Evolutionary conservation across 2,888 invertebrate species (phyloP).

Genomic region (Diloba caeruleocephala): DNA sequence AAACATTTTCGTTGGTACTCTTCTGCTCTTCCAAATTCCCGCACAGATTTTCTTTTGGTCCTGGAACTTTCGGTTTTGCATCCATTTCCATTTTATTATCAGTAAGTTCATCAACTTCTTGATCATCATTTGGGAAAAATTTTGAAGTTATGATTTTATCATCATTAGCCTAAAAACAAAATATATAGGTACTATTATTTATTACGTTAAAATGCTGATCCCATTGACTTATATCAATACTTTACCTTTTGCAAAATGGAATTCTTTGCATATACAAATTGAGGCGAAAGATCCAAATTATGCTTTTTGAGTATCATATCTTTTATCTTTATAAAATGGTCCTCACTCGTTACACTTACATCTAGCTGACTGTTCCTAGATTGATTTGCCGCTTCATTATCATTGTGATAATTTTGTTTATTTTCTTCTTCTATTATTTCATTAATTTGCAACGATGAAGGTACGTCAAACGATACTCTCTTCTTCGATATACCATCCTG

Average conservation of each 20-base stretch:
- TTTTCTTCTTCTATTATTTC: constrained; percentile 44
- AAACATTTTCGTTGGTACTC: constrained; percentile 11
- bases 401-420: constrained; percentile 29
- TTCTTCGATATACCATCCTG: constrained; percentile 64
- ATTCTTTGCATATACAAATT: constrained; percentile 78
- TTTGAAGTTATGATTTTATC: constrained; percentile 70
- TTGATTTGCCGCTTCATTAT: constrained; percentile 53
- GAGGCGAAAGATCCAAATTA: constrained; percentile 77
- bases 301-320: constrained; percentile 76
- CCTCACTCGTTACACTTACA: constrained; percentile 62
- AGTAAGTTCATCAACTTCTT: constrained; percentile 26
- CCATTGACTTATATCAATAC: not conserved
- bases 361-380: constrained; percentile 62
- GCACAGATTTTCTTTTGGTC: constrained; percentile 4
- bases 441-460: constrained; percentile 56
- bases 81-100: constrained; percentile 36
- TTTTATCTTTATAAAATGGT: constrained; percentile 69
- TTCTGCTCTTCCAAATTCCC: constrained; percentile 6
- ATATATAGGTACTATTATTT: not conserved
- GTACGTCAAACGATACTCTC: constrained; percentile 67
- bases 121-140: constrained; percentile 65
- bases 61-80: constrained; percentile 26
- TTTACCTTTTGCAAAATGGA: constrained; percentile 59
- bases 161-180: constrained; percentile 61
- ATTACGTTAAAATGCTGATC: not conserved